A percentile compares a stretch with the other conserved stretches of the same genome.
These are phyloP conservation scores for Notiomystis cincta DNA, from an alignment of 2,113 vertebrate genomes.

Conservation along the genomic window DNA sequence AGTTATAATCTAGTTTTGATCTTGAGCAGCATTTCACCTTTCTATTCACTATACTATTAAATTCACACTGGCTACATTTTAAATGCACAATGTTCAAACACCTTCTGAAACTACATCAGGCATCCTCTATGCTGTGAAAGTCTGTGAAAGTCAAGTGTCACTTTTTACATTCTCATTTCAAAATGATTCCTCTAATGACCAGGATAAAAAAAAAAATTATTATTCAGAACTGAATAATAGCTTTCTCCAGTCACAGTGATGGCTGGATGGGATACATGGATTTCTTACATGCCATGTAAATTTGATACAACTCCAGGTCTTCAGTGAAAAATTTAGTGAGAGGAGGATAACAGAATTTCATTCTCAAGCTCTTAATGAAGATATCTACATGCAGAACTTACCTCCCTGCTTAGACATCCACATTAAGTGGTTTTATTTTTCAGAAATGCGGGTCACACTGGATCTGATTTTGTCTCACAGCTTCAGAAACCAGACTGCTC, in stretches of 20 bases:
- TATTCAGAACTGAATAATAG: neutral
- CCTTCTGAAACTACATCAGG: neutral
- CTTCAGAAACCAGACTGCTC: neutral
- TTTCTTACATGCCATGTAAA: neutral
- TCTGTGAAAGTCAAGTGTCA: neutral
- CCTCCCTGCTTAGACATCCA: neutral
- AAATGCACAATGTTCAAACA: neutral
- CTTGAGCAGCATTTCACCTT: neutral
- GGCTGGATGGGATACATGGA: neutral
- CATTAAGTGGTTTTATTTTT: neutral
- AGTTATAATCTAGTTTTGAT: neutral
- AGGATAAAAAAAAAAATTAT: neutral
- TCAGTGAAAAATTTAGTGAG: neutral
- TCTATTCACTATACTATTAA: neutral
- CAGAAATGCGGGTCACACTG: neutral
- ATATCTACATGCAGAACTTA: neutral
- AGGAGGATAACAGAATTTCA: neutral
- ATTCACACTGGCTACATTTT: neutral
- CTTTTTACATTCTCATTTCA: neutral
- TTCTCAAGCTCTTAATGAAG: neutral
- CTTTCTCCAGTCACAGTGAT: neutral
- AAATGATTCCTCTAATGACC: neutral
- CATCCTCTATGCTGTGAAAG: neutral
- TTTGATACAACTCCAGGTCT: neutral
- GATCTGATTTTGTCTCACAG: neutral